Percentiles rank a stretch among this genome's conserved stretches.
phyloP scores from a whole-genome alignment of 2,797 vertebrate species.

The Sebastes cheni region DNA sequence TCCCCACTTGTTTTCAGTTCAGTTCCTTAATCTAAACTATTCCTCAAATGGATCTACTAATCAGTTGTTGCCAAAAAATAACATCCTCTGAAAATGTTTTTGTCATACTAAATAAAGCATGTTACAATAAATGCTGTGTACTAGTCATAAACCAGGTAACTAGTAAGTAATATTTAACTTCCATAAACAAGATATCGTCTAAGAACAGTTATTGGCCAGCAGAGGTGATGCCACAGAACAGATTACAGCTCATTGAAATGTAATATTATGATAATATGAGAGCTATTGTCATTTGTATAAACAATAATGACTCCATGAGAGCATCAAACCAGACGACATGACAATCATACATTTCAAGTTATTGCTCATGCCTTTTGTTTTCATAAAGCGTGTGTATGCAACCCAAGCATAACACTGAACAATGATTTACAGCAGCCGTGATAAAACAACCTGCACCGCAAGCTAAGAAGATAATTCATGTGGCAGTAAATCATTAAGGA shows the following conservation, averaged over 20 bases:
- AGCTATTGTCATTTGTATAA: not conserved
- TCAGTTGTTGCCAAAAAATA: not conserved
- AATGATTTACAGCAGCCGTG: conserved; percentile 42
- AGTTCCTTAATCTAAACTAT: not conserved
- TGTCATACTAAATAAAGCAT: not conserved
- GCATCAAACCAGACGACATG: not conserved
- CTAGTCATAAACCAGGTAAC: not conserved
- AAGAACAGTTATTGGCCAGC: not conserved
- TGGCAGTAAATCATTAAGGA: conserved; percentile 30
- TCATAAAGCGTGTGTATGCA: not conserved
- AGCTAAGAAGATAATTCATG: conserved; percentile 18
- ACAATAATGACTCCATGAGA: not conserved
- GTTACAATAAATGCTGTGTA: not conserved
- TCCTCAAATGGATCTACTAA: not conserved
- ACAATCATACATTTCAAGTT: not conserved
- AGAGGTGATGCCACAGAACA: no score
- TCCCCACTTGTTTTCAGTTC: not conserved
- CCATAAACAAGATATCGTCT: not conserved
- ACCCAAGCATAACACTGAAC: not conserved
- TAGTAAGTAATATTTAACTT: not conserved
- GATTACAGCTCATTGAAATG: not conserved
- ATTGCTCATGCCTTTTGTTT: conserved; percentile 26
- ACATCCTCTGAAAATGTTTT: not conserved
- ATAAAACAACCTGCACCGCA: conserved; percentile 3
- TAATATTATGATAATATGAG: not conserved